phyloP scores from a whole-genome alignment of 2,888 invertebrate species.

The Empis stercorea region DNA sequence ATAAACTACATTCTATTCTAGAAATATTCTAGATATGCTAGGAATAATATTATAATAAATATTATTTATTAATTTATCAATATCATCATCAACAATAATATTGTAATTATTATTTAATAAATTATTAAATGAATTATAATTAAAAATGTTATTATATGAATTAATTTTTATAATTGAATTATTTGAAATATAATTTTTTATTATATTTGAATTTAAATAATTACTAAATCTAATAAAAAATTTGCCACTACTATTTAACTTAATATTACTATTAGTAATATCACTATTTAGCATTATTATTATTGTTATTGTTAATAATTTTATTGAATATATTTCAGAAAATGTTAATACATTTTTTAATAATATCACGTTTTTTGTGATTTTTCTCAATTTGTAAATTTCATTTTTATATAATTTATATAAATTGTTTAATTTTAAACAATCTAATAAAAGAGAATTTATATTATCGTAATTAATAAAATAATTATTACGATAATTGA shows the following conservation, averaged over 20 bases:
- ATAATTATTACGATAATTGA: too few relatives aligned
- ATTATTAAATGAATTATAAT: background rate
- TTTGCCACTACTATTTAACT: too few relatives aligned
- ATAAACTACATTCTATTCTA: constrained; percentile 37
- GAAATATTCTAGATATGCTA: constrained; percentile 31
- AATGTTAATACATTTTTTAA: too few relatives aligned
- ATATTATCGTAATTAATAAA: too few relatives aligned
- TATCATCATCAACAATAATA: background rate
- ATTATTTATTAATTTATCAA: background rate
- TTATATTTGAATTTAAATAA: constrained; percentile 9
- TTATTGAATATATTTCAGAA: too few relatives aligned
- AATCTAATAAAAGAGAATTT: too few relatives aligned
- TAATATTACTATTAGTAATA: too few relatives aligned
- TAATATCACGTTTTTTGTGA: too few relatives aligned
- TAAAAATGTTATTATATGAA: background rate
- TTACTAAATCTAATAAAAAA: constrained; percentile 7
- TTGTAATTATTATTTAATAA: background rate
- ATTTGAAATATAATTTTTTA: too few relatives aligned
- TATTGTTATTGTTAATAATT: constrained; percentile 4
- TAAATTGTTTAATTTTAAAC: too few relatives aligned
- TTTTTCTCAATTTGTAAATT: too few relatives aligned
- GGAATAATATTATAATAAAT: background rate
- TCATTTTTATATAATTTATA: too few relatives aligned
- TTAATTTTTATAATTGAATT: background rate
- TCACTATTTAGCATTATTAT: background rate